Evolutionary conservation across 2,797 vertebrate genomes (phyloP).

Genomic region (Siniperca undulata): DNA sequence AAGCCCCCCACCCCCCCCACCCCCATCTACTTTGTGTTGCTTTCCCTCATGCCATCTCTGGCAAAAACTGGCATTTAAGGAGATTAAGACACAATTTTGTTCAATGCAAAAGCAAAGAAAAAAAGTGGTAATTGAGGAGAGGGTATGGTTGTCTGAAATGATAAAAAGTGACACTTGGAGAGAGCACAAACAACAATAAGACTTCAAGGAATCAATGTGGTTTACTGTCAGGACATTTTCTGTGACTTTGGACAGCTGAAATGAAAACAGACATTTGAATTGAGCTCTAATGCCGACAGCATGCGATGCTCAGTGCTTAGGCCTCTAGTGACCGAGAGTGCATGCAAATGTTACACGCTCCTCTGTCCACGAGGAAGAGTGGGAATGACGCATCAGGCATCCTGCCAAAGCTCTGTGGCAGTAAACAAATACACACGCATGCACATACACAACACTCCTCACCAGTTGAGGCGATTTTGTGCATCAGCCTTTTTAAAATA

Average conservation of each 20-base stretch:
- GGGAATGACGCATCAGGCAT: slow-evolving; percentile 50
- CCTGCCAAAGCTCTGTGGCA: slow-evolving; percentile 49
- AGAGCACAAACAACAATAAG: slow-evolving; percentile 45
- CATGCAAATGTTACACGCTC: slow-evolving; percentile 65
- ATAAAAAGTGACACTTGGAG: slow-evolving; percentile 69
- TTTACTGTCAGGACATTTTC: slow-evolving; percentile 57
- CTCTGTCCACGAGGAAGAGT: slow-evolving; percentile 35
- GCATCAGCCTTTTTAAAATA: background rate
- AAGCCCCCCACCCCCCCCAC: slow-evolving; percentile 35
- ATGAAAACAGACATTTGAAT: slow-evolving; percentile 68
- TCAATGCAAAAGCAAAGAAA: slow-evolving; percentile 11
- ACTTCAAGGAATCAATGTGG: slow-evolving; percentile 48
- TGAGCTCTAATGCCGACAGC: slow-evolving; percentile 36
- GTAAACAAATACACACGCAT: slow-evolving; percentile 24
- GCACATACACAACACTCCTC: background rate
- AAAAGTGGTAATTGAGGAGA: slow-evolving; percentile 17
- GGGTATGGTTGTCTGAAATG: slow-evolving; percentile 50
- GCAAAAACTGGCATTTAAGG: slow-evolving; percentile 27
- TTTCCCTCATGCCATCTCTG: slow-evolving; percentile 21
- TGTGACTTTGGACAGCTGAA: slow-evolving; percentile 48
- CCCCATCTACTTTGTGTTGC: slow-evolving; percentile 17
- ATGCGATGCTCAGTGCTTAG: slow-evolving; percentile 22
- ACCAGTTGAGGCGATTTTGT: slow-evolving; percentile 9
- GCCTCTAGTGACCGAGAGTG: slow-evolving; percentile 49
- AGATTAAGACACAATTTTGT: slow-evolving; percentile 32